Evolutionary conservation across 2,888 invertebrate species (phyloP).

Genomic region (Trissoscelio sp.): DNA sequence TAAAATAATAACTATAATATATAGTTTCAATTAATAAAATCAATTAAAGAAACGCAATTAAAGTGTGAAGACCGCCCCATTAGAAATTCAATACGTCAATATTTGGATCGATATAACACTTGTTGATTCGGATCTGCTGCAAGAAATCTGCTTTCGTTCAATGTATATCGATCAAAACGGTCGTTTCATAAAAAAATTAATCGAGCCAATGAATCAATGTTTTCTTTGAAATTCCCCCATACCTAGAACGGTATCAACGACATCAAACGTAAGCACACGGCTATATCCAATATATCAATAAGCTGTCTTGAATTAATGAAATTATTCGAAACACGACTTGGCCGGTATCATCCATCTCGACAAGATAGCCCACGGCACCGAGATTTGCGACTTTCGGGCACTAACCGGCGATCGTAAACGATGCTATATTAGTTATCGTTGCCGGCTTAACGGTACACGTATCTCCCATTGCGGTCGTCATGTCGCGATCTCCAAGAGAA

Average conservation of each 20-base stretch:
- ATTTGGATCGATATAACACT: neutral
- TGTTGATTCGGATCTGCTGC: neutral
- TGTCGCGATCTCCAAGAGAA: constrained; percentile 58
- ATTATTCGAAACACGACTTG: constrained; percentile 61
- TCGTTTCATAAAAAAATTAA: constrained; percentile 27
- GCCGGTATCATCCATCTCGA: constrained; percentile 52
- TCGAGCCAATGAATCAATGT: constrained; percentile 49
- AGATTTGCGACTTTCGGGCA: constrained; percentile 64
- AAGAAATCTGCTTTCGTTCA: neutral
- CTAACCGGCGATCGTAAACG: constrained; percentile 66
- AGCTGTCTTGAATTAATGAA: constrained; percentile 58
- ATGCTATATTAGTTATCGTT: constrained; percentile 67
- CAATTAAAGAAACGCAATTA: no score
- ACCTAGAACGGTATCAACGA: constrained; percentile 37
- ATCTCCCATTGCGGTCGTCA: constrained; percentile 62
- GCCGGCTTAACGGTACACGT: constrained; percentile 68
- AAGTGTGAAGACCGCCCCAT: no score
- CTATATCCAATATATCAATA: constrained; percentile 62
- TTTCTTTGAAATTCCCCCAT: constrained; percentile 41
- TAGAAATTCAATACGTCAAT: neutral
- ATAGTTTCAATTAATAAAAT: no score
- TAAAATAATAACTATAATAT: no score
- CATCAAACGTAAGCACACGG: constrained; percentile 44
- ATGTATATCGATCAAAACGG: constrained; percentile 10
- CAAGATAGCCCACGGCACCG: constrained; percentile 52